Evolutionary conservation across 2,113 vertebrate species (phyloP).

Genomic region (Hippolais icterina): DNA sequence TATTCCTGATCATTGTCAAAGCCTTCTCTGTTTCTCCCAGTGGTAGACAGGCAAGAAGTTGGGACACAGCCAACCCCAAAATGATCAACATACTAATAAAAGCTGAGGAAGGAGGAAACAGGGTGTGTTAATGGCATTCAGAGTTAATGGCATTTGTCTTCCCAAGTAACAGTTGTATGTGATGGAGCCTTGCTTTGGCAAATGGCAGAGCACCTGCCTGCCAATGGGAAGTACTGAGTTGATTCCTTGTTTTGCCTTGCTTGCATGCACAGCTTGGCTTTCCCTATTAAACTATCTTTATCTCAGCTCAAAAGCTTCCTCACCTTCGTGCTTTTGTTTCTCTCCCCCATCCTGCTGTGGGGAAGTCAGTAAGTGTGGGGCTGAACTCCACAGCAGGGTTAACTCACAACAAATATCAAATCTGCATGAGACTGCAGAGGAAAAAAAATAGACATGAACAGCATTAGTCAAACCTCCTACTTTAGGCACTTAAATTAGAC

Average conservation of each 20-base stretch:
- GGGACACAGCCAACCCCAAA: neutral
- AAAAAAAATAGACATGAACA: neutral
- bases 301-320: neutral
- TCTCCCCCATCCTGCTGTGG: neutral
- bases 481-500: neutral
- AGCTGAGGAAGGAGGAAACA: neutral
- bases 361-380: neutral
- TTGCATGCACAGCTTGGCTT: neutral
- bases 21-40: neutral
- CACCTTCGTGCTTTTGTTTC: neutral
- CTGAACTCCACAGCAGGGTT: neutral
- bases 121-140: neutral
- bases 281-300: neutral
- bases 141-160: neutral
- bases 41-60: neutral
- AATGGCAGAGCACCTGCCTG: neutral
- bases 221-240: accelerated
- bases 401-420: neutral
- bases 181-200: neutral
- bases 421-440: neutral
- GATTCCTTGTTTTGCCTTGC: neutral
- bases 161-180: neutral
- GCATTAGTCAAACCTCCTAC: neutral
- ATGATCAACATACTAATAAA: neutral
- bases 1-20: neutral